phyloP scores from a whole-genome alignment of 1,140 invertebrate species.

The Gonatopus flavifemur region DNA sequence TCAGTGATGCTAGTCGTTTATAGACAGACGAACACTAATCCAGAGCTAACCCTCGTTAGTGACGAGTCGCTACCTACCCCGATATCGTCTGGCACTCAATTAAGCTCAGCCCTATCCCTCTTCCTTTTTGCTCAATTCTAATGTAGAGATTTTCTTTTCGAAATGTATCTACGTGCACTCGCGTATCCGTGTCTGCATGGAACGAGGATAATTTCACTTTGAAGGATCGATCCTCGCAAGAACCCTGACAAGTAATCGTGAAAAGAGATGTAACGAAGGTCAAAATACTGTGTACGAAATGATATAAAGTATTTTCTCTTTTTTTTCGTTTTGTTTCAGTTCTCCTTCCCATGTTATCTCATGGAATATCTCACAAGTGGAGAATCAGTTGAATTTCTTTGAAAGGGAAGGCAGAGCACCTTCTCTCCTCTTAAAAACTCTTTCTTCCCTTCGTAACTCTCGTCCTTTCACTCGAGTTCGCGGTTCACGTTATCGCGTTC shows the following conservation, averaged over 20 bases:
- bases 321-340: too few relatives aligned
- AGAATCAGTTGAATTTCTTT: constrained; percentile 53
- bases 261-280: constrained; percentile 32
- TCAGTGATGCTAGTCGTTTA: constrained; percentile 14
- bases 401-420: constrained; percentile 47
- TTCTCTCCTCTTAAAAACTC: constrained; percentile 24
- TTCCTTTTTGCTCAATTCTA: constrained; percentile 5
- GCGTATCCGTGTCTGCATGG: not conserved
- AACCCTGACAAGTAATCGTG: constrained; percentile 14
- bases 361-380: constrained; percentile 58
- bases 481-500: constrained; percentile 45
- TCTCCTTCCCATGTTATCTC: constrained; percentile 52
- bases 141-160: constrained; percentile 13
- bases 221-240: constrained; percentile 35
- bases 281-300: constrained; percentile 6
- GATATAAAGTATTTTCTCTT: too few relatives aligned
- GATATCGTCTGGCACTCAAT: constrained; percentile 24
- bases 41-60: constrained; percentile 23
- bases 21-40: constrained; percentile 17
- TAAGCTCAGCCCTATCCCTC: constrained; percentile 3
- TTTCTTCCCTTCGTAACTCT: constrained; percentile 20
- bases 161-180: not conserved
- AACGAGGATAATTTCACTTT: too few relatives aligned
- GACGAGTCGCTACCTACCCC: constrained; percentile 17
- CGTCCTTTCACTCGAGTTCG: constrained; percentile 12